These are phyloP conservation scores for Cantharis rustica DNA, from an alignment of 2,888 invertebrate species.

Conservation along the genomic window DNA sequence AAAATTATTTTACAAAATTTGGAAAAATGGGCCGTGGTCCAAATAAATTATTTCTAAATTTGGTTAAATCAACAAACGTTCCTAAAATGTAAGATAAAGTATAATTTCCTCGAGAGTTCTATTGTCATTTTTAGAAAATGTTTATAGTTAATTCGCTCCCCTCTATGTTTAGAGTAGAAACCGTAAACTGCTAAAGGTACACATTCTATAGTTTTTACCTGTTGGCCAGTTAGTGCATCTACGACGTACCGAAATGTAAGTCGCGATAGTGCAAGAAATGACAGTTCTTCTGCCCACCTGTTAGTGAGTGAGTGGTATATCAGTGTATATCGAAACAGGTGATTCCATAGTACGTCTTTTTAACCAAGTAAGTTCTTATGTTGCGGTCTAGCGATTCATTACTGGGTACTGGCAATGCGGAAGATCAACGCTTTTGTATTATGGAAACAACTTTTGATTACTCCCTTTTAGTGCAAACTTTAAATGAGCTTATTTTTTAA, in stretches of 20 bases:
- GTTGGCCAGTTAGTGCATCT: slow-evolving; percentile 44
- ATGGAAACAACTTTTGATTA: slow-evolving; percentile 37
- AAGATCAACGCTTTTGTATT: slow-evolving; percentile 35
- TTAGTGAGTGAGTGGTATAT: slow-evolving; percentile 28
- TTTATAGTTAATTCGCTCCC: slow-evolving; percentile 33
- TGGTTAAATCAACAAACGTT: not conserved
- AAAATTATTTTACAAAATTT: not conserved
- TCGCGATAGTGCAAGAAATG: slow-evolving; percentile 31
- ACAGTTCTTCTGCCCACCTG: slow-evolving; percentile 26
- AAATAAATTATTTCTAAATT: no score
- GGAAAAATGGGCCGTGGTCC: not conserved
- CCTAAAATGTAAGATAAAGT: not conserved
- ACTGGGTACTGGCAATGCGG: slow-evolving; percentile 31
- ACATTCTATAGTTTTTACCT: slow-evolving; percentile 48
- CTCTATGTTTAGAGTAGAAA: slow-evolving; percentile 35
- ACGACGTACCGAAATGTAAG: slow-evolving; percentile 44
- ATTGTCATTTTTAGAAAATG: not conserved
- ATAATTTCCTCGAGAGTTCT: not conserved
- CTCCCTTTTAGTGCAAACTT: slow-evolving; percentile 28
- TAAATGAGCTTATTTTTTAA: slow-evolving; percentile 2
- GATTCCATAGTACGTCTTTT: slow-evolving; percentile 25
- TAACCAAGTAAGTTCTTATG: slow-evolving; percentile 24
- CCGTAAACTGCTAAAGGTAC: slow-evolving; percentile 44
- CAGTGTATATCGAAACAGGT: slow-evolving; percentile 21
- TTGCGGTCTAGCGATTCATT: slow-evolving; percentile 23